Conservation (phyloP, 2,797 vertebrate genomes). For the Cygnus olor region DNA sequence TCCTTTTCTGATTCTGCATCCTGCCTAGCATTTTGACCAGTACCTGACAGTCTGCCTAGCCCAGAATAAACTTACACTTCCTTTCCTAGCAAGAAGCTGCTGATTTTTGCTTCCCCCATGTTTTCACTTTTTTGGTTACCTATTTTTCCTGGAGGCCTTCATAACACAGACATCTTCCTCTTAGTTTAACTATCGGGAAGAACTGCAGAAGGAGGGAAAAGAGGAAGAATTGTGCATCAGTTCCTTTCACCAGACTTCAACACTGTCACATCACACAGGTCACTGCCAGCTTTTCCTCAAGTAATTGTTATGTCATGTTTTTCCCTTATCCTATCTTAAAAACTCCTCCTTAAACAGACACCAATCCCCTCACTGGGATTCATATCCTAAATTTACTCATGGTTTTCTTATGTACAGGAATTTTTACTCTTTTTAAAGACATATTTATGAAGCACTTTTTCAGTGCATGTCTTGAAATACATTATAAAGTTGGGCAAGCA, state of each 20-base stretch:
- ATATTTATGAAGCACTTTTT: not conserved
- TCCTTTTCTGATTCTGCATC: not conserved
- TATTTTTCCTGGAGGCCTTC: not conserved
- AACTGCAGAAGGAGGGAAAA: not conserved
- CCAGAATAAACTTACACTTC: not conserved
- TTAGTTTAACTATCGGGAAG: not conserved
- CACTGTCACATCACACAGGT: not conserved
- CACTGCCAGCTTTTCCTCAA: not conserved
- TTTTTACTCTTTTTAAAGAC: not conserved
- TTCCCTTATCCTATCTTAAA: not conserved
- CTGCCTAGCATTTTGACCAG: not conserved
- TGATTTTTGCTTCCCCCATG: not conserved
- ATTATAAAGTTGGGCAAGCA: not conserved
- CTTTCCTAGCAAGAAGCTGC: not conserved
- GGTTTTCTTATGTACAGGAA: not conserved
- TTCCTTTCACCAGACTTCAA: not conserved
- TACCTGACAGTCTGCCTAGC: not conserved
- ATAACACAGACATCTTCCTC: not conserved
- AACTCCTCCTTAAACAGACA: not conserved
- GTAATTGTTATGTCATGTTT: not conserved
- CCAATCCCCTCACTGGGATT: not conserved
- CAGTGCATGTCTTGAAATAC: not conserved
- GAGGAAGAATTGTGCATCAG: not conserved
- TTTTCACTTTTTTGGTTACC: not conserved
- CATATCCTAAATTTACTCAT: not conserved